These are phyloP conservation scores for Mormoops blainvillei DNA, from an alignment of 2,113 vertebrate species.

Conservation along the genomic window DNA sequence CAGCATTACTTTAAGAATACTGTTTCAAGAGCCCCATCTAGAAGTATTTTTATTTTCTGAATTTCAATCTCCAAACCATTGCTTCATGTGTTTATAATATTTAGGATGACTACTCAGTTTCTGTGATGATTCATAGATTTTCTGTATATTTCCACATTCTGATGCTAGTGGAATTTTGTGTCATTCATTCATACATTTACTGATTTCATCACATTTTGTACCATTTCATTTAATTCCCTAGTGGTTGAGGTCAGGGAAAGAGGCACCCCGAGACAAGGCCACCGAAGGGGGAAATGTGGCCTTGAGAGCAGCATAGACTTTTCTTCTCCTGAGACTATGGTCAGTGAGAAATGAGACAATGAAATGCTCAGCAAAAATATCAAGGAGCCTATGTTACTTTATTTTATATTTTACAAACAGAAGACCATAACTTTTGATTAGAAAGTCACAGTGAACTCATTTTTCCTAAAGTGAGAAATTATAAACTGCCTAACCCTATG, in stretches of 20 bases:
- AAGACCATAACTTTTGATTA: background rate
- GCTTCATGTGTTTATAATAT: background rate
- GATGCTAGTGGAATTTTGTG: background rate
- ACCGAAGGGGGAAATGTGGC: background rate
- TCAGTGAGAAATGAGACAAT: background rate
- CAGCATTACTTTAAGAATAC: background rate
- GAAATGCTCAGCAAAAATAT: background rate
- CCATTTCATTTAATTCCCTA: background rate
- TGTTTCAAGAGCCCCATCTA: background rate
- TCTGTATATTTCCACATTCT: background rate
- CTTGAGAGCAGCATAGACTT: background rate
- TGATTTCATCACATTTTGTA: background rate
- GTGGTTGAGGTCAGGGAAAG: too few species aligned
- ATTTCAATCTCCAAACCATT: background rate
- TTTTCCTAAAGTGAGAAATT: background rate
- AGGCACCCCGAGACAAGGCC: background rate
- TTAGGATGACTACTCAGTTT: background rate
- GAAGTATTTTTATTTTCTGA: background rate
- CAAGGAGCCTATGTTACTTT: background rate
- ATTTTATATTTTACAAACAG: background rate
- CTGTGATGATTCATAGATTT: background rate
- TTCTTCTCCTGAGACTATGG: background rate
- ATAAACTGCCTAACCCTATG: background rate
- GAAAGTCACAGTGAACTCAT: background rate
- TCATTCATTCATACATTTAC: background rate